Evolutionary conservation across 2,797 vertebrate species (phyloP).

Genomic region (Chromis chromis): DNA sequence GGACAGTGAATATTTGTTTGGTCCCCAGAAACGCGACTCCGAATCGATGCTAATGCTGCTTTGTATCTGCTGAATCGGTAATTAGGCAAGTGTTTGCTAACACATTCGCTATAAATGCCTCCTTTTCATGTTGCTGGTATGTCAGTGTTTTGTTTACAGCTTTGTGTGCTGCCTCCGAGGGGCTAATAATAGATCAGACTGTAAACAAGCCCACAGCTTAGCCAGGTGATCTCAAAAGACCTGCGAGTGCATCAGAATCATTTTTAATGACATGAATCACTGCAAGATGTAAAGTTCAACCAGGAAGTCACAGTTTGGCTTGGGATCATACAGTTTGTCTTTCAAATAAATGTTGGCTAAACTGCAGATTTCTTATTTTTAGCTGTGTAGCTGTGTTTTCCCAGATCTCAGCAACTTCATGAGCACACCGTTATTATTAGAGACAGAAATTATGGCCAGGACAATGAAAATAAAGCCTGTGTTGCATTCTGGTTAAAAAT

Average conservation of each 20-base stretch:
- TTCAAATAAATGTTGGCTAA: no score
- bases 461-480: background rate
- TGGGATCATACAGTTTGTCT: background rate
- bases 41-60: background rate
- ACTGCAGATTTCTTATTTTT: constrained; percentile 5
- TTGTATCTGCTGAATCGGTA: background rate
- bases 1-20: background rate
- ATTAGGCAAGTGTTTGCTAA: background rate
- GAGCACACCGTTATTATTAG: constrained; percentile 14
- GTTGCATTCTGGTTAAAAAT: constrained; percentile 6
- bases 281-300: background rate
- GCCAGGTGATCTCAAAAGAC: background rate
- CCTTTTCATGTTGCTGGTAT: background rate
- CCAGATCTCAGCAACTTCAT: constrained; percentile 8
- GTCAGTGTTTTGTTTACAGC: constrained; percentile 2
- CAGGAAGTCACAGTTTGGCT: background rate
- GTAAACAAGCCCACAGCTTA: background rate
- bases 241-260: background rate
- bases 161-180: background rate
- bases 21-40: background rate
- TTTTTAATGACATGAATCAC: background rate
- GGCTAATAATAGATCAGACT: background rate
- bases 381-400: constrained; percentile 11
- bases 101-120: background rate
- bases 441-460: background rate